Evolutionary conservation across 2,888 invertebrate species (phyloP).

Genomic region (Acleris sparsana): DNA sequence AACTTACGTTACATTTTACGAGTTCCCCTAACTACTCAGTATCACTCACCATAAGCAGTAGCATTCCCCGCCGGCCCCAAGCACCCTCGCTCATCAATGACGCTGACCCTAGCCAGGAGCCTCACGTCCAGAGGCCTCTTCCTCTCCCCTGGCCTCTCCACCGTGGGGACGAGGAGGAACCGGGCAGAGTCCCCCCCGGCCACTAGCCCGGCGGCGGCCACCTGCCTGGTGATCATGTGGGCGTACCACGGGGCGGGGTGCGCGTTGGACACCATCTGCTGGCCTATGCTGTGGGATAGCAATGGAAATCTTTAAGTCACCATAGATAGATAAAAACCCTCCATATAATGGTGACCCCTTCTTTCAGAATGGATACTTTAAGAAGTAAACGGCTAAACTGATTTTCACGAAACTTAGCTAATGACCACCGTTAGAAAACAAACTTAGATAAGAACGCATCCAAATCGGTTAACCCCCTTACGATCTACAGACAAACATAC

Average conservation of each 20-base stretch:
- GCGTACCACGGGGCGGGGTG: slow-evolving; percentile 71
- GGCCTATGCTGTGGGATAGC: slow-evolving; percentile 60
- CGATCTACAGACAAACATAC: no score
- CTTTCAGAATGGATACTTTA: no score
- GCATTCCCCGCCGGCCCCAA: slow-evolving; percentile 68
- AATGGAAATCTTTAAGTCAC: background rate
- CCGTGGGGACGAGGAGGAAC: slow-evolving; percentile 59
- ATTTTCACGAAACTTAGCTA: no score
- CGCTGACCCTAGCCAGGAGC: slow-evolving; percentile 63
- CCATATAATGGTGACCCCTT: no score
- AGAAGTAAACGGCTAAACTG: no score
- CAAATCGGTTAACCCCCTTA: no score
- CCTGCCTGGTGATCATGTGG: slow-evolving; percentile 54
- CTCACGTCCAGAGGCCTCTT: slow-evolving; percentile 52
- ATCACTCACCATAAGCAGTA: slow-evolving; percentile 66
- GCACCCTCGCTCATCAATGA: slow-evolving; percentile 70
- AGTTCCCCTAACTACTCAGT: background rate
- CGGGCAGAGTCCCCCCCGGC: slow-evolving; percentile 52
- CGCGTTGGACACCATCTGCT: slow-evolving; percentile 71
- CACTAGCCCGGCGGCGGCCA: slow-evolving; percentile 57
- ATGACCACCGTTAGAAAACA: no score
- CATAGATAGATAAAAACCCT: no score
- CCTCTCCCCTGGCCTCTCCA: slow-evolving; percentile 48
- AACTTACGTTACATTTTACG: no score
- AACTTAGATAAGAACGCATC: no score